Percentiles rank a stretch among this genome's conserved stretches.
Evolutionary conservation across 1,140 invertebrate genomes (phyloP).

Genomic region (Drosophila persimilis): DNA sequence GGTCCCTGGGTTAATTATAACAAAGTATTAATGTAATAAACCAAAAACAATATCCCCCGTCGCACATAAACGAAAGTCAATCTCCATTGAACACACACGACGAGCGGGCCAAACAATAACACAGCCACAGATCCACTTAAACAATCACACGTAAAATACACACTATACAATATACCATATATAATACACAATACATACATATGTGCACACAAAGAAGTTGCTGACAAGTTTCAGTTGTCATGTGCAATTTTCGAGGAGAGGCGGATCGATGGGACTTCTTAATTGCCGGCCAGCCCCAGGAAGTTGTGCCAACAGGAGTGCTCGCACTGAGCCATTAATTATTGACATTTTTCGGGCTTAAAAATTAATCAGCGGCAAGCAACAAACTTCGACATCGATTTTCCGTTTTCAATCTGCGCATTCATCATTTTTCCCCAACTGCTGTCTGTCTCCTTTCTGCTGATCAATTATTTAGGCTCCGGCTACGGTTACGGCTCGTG

Average conservation of each 20-base stretch:
- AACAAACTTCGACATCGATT: slow-evolving; percentile 11
- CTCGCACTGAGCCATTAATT: slow-evolving; percentile 47
- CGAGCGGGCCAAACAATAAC: slow-evolving; percentile 6
- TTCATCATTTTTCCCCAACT: slow-evolving; percentile 27
- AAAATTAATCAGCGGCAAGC: slow-evolving; percentile 49
- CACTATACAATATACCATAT: no score
- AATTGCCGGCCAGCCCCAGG: slow-evolving; percentile 30
- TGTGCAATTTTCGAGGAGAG: slow-evolving; percentile 29
- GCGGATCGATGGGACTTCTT: slow-evolving; percentile 40
- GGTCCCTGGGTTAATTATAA: slow-evolving; percentile 41
- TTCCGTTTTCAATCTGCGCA: slow-evolving; percentile 19
- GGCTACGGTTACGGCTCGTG: neutral
- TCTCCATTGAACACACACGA: neutral
- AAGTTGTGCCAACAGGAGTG: slow-evolving; percentile 6
- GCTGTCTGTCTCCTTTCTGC: neutral
- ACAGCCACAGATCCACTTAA: slow-evolving; percentile 14
- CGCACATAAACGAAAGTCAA: slow-evolving; percentile 18
- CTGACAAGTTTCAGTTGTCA: slow-evolving; percentile 42
- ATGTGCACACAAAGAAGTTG: slow-evolving; percentile 13
- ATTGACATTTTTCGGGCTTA: slow-evolving; percentile 52
- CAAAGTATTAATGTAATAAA: slow-evolving; percentile 43
- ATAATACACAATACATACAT: no score
- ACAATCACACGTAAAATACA: slow-evolving; percentile 3
- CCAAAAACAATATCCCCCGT: slow-evolving; percentile 12
- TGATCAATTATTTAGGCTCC: slow-evolving; percentile 55